phyloP scores from a whole-genome alignment of 2,797 vertebrate species.

The Cyprinodon diabolis region DNA sequence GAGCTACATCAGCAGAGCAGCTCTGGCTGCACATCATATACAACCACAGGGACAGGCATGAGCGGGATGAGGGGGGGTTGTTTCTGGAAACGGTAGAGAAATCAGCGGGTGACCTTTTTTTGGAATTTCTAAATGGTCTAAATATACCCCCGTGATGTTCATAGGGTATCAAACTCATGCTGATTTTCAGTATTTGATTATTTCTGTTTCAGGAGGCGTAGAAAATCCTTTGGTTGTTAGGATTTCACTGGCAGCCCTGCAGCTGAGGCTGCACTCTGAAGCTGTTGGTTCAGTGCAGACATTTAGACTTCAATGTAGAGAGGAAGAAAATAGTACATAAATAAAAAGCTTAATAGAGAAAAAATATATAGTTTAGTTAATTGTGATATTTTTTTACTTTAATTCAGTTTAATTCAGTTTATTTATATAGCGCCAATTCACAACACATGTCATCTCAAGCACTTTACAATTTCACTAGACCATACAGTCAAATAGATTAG shows the following conservation, averaged over 20 bases:
- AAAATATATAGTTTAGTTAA: neutral
- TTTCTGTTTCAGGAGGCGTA: slow-evolving; percentile 56
- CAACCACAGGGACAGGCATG: neutral
- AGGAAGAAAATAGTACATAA: slow-evolving; percentile 7
- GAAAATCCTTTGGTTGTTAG: slow-evolving; percentile 31
- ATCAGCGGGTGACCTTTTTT: neutral
- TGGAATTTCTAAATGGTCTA: slow-evolving; percentile 28
- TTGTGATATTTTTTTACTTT: neutral
- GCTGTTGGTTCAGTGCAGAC: slow-evolving; percentile 3
- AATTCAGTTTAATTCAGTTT: too few species aligned
- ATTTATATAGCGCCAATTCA: too few species aligned
- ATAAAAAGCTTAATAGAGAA: neutral
- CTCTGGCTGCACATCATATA: slow-evolving; percentile 24
- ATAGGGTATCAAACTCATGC: slow-evolving; percentile 10
- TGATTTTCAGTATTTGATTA: slow-evolving; percentile 42
- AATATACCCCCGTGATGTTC: slow-evolving; percentile 39
- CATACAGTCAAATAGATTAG: too few species aligned
- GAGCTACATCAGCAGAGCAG: slow-evolving; percentile 34
- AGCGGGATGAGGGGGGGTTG: neutral
- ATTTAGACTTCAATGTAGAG: slow-evolving; percentile 5
- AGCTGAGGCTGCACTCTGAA: slow-evolving; percentile 28
- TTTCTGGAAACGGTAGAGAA: slow-evolving; percentile 14
- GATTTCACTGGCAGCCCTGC: slow-evolving; percentile 48
- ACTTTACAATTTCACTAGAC: too few species aligned
- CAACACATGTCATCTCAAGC: too few species aligned